Percentiles rank a stretch among this genome's conserved stretches.
Conservation (phyloP, 2,113 vertebrate species). For the Tragelaphus scriptus region DNA sequence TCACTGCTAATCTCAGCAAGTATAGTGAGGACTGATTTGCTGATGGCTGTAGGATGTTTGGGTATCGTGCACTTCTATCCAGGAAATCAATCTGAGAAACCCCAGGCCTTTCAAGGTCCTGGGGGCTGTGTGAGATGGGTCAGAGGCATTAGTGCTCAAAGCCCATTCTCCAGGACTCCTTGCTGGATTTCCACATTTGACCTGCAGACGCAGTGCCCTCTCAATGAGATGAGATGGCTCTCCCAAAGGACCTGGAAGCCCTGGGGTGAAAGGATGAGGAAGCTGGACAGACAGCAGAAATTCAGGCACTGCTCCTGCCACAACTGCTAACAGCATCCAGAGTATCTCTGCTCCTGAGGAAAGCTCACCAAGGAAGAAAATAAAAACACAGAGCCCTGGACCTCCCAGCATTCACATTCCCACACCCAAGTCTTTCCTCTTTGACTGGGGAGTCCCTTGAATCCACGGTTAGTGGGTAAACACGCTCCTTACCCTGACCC, state of each 20-base stretch:
- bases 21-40: not conserved
- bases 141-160: not conserved
- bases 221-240: not conserved
- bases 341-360: not conserved
- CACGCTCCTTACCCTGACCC: not conserved
- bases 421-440: not conserved
- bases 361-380: not conserved
- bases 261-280: not conserved
- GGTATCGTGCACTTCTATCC: not conserved
- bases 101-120: not conserved
- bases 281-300: not conserved
- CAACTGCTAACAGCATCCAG: not conserved
- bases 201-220: not conserved
- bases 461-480: not conserved
- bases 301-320: accelerated
- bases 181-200: not conserved
- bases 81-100: not conserved
- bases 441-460: not conserved
- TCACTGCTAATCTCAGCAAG: not conserved
- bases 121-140: not conserved
- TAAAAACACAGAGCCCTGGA: accelerated
- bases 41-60: not conserved
- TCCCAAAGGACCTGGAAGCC: not conserved
- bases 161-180: not conserved
- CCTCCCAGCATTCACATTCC: not conserved